Evolutionary conservation across 2,113 vertebrate species (phyloP).

Genomic region (Sinocyclocheilus maitianheensis): DNA sequence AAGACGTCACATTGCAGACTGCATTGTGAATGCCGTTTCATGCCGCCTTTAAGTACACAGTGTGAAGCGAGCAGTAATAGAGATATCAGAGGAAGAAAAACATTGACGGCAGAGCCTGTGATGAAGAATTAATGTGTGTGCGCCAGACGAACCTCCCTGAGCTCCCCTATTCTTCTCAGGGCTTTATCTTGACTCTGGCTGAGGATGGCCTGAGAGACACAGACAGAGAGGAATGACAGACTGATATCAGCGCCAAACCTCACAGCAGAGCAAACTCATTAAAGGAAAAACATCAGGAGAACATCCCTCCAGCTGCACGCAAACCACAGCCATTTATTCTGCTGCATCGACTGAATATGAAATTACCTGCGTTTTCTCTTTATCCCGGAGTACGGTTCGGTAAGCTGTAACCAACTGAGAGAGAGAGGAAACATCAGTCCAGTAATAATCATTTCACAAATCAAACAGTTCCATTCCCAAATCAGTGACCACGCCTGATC

Average conservation of each 20-base stretch:
- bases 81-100: not conserved
- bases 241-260: not conserved
- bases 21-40: not conserved
- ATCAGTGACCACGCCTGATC: not conserved
- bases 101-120: not conserved
- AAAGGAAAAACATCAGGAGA: slow-evolving; percentile 1
- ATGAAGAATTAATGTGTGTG: not conserved
- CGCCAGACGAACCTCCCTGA: slow-evolving; percentile 82
- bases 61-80: not conserved
- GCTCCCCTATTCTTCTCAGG: slow-evolving; percentile 91
- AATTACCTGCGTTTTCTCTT: slow-evolving; percentile 93
- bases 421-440: not conserved
- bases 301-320: not conserved
- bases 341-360: not conserved
- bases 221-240: slow-evolving; percentile 46
- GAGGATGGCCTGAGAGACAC: slow-evolving; percentile 80
- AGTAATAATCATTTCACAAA: not conserved
- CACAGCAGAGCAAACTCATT: not conserved
- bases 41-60: not conserved
- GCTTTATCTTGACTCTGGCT: slow-evolving; percentile 97
- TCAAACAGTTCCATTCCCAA: not conserved
- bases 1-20: not conserved
- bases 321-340: not conserved
- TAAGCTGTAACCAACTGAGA: slow-evolving; percentile 87
- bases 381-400: slow-evolving; percentile 87